Base-by-base conservation (phyloP, 2,888 invertebrate species). In the Oscheius sp. region DNA sequence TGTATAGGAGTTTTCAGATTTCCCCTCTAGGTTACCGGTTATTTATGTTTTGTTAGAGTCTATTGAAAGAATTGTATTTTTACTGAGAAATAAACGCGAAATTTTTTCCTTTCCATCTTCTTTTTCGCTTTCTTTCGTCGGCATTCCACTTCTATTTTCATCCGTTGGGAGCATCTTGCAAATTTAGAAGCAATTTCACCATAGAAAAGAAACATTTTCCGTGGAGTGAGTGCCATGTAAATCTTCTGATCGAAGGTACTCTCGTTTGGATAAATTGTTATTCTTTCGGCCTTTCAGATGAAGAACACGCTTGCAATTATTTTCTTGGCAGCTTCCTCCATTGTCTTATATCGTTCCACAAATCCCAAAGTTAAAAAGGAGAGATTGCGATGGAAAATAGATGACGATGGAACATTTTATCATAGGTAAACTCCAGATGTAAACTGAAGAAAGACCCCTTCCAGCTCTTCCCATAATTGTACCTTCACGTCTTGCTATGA, bases 401-500 rank as follows among this genome's bases (percentile, higher is more conserved):
- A n/a, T 6, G 61, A 61, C 2, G 45, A 61, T 25, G 29, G n/a
- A 5, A 16, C 61, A n/a, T 13, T 61, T 21, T 21, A 18, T n/a
- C 29, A 18, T 13, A 16, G 43, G 61, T 61, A 18, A n/a, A n/a
- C n/a, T 21, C 41, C n/a, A 18, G 3, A 0, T n/a, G 35, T n/a
- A 35, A 35, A 35, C 9, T 35, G 9, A 9, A 9, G 35, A 23
- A 12, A 1, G 5, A 6, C 27, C 1, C 21, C 12, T 63, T 63
- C 21, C 29, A 66, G 66, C 13, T 25, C 66, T 29, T 46, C 27
- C 9, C 25, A 23, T 1, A 71, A 71, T 61, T 71, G 71, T 46
- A 71, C 61, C 9, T 63, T 71, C 23, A 49, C 35, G 7, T 71
- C 71, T 13, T 71, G 71, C 61, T 49, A 45, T 12, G 71, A 71